Base-by-base conservation (phyloP, 2,888 invertebrate species). In the Hypomecis punctinalis region DNA sequence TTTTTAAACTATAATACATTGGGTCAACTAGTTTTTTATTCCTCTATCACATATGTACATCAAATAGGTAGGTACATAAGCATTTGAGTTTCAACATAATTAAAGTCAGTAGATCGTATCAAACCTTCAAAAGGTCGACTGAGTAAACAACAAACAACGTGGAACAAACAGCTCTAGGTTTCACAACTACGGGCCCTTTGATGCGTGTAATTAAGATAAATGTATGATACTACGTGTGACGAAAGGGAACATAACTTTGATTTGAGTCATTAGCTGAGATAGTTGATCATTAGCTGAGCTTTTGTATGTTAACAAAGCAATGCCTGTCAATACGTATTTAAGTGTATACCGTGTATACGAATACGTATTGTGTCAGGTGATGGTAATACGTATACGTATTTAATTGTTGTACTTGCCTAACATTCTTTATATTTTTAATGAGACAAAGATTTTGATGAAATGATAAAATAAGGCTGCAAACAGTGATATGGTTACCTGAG, bases 191-290 rank as follows among this genome's bases (percentile, higher is more conserved):
- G 7, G 47, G 13, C 54, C 37, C 36, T 59, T 43, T 61, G 43
- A 61, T 54, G 51, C 33, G 13, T 43, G 47, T 23, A 43, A 66
- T 61, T 58, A 63, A 57, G 57, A 52, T 52, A 43, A 40, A 37
- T 6, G 23, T 7, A 35, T 46, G 39, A 40, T 51, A 39, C 23
- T 23, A 48, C 40, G 49, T 42, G 49, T 53, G 23, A 43, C 48
- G 57, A 51, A 61, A 59, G 51, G 13, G 13, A 13, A 13, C 49
- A 58, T 49, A 49, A 49, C 40, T 33, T 49, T 42, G 37, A 59
- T 60, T 60, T 9, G 13, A 13, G 46, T 11, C n/a, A 48, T 23
- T 33, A 10, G 33, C 39, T 10, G 23, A 40, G 40, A n/a, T n/a
- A n/a, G n/a, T n/a, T n/a, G n/a, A n/a, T 11, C n/a, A 48, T 23